Base-by-base conservation (phyloP, 2,888 invertebrate species). In the Pimpla rufipes region DNA sequence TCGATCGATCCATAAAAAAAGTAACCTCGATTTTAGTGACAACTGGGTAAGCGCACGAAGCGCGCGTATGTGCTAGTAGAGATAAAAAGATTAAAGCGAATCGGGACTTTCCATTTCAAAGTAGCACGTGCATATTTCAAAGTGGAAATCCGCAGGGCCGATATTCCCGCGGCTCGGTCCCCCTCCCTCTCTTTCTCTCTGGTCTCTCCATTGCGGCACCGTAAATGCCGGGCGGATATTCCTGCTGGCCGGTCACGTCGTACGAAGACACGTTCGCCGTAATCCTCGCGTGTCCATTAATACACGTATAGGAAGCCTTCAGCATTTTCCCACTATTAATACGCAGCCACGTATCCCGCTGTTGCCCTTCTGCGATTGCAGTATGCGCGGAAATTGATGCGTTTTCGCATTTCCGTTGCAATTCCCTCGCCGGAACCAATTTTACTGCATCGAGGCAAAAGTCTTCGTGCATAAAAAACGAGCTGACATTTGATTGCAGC, bases 91-190 rank as follows among this genome's bases (percentile, higher is more conserved):
- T 13, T 4, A 70, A 35, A 78, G 50, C 13, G n/a, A 5, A 37
- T 10, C 50, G 70, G 62, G 23, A n/a, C n/a, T 42, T 73, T 29
- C n/a, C 37, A 29, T 66, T 64, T 52, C n/a, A 79, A 73, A 79
- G 55, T 50, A 67, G 55, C 57, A 40, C 42, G 50, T 64, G 66
- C 55, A 73, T 73, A 37, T 67, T 73, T n/a, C 73, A 67, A 57
- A 74, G 66, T 79, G 42, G 55, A 79, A 73, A 73, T 79, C 16
- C 35, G 55, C 18, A 42, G 21, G 45, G n/a, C 23, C 57, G 11
- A 71, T 71, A 50, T 11, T 23, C 52, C 35, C 45, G 4, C 42
- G 10, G 18, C 64, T 52, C 76, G 29, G n/a, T n/a, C n/a, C n/a
- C n/a, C n/a, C n/a, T n/a, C n/a, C n/a, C n/a, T 23, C 42, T 78